These are phyloP conservation scores for Sylvilagus bachmani DNA, from an alignment of 2,113 vertebrate genomes.

Conservation along the genomic window DNA sequence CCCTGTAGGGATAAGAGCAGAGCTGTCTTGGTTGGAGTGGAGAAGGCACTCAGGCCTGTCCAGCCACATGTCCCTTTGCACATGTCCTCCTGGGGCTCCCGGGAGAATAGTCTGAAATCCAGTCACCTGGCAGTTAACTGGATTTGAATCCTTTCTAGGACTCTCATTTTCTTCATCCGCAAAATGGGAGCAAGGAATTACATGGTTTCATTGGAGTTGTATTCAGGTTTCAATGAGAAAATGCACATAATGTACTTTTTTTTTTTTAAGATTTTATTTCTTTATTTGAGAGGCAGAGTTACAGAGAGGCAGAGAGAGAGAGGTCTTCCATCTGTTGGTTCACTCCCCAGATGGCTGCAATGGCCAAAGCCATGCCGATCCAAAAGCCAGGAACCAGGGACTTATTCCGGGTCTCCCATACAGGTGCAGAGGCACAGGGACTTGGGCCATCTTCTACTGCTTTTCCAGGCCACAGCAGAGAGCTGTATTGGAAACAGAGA, in stretches of 20 bases:
- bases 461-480: no score
- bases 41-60: neutral
- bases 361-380: no score
- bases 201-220: neutral
- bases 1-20: neutral
- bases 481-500: no score
- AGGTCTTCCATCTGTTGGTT: no score
- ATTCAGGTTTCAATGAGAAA: constrained; percentile 21
- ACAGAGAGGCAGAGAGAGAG: no score
- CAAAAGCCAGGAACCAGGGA: no score
- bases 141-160: neutral
- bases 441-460: no score
- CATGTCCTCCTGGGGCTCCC: neutral
- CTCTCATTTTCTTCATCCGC: neutral
- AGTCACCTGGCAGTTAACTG: neutral
- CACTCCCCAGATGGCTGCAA: no score
- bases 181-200: neutral
- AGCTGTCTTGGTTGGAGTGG: neutral
- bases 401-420: no score
- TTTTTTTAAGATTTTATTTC: no score
- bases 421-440: no score
- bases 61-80: neutral
- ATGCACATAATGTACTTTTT: neutral
- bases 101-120: neutral
- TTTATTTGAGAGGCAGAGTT: no score